Conservation (phyloP, 2,888 invertebrate species). For the Theretra japonica region DNA sequence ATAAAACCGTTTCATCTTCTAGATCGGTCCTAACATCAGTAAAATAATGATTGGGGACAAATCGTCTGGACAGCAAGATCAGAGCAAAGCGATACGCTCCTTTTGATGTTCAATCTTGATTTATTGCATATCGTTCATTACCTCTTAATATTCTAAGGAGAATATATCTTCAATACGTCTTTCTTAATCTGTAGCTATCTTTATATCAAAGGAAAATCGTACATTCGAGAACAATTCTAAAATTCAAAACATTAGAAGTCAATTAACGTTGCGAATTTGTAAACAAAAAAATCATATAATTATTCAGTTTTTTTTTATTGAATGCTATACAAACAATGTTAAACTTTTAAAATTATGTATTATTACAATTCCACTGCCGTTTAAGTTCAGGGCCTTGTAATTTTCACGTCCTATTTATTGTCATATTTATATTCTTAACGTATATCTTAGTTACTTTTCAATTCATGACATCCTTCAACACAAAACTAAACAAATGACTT, state of each 20-base stretch:
- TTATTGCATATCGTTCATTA: constrained; percentile 32
- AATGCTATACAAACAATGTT: too few species aligned
- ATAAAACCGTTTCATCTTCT: not conserved
- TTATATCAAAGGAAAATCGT: not conserved
- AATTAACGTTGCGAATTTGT: too few species aligned
- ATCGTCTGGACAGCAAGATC: constrained; percentile 44
- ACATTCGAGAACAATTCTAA: not conserved
- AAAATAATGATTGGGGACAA: constrained; percentile 39
- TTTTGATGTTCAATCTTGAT: constrained; percentile 52
- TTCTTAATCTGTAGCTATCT: not conserved
- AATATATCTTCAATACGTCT: not conserved
- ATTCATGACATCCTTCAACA: too few species aligned
- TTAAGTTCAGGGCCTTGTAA: too few species aligned
- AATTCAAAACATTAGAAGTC: not conserved
- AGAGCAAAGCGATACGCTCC: constrained; percentile 35
- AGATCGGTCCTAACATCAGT: not conserved
- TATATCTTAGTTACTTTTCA: too few species aligned
- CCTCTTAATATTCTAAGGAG: not conserved
- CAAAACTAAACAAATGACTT: too few species aligned
- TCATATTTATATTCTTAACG: too few species aligned
- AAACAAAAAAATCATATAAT: too few species aligned
- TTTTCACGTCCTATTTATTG: too few species aligned
- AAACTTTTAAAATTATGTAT: too few species aligned
- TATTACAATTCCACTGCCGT: too few species aligned
- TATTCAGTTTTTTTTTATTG: too few species aligned